phyloP scores from a whole-genome alignment of 2,113 vertebrate genomes.

The Ariopsis seemanni region DNA sequence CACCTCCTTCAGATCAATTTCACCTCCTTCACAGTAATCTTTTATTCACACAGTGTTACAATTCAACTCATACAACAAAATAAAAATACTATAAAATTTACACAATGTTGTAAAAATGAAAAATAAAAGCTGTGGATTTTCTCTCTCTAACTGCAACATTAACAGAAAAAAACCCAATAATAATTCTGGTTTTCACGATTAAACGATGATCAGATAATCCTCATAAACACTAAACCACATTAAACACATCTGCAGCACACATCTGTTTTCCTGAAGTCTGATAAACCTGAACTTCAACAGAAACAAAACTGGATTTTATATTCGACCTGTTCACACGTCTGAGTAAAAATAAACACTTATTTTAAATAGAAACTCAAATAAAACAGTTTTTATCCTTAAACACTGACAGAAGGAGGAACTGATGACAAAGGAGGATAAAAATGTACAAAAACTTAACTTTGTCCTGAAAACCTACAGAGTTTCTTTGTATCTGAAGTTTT shows the following conservation, averaged over 20 bases:
- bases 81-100: not conserved
- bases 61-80: not conserved
- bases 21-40: not conserved
- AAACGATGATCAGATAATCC: not conserved
- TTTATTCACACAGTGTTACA: not conserved
- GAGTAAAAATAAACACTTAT: too few relatives aligned
- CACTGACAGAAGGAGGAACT: not conserved
- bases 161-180: not conserved
- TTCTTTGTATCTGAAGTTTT: not conserved
- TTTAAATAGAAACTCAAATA: too few relatives aligned
- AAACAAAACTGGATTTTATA: too few relatives aligned
- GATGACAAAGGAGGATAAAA: not conserved
- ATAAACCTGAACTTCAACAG: too few relatives aligned
- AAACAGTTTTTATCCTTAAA: not conserved
- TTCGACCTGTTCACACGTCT: too few relatives aligned
- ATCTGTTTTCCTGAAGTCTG: too few relatives aligned
- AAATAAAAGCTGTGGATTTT: not conserved
- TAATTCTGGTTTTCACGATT: not conserved
- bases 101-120: too few relatives aligned
- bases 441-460: not conserved
- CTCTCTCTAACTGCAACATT: not conserved
- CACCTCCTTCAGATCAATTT: not conserved
- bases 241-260: not conserved
- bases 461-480: not conserved
- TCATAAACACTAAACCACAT: not conserved